Percentiles rank a stretch among this genome's conserved stretches.
These are phyloP conservation scores for Drosophila gunungcola DNA, from an alignment of 1,140 invertebrate species.

Conservation along the genomic window DNA sequence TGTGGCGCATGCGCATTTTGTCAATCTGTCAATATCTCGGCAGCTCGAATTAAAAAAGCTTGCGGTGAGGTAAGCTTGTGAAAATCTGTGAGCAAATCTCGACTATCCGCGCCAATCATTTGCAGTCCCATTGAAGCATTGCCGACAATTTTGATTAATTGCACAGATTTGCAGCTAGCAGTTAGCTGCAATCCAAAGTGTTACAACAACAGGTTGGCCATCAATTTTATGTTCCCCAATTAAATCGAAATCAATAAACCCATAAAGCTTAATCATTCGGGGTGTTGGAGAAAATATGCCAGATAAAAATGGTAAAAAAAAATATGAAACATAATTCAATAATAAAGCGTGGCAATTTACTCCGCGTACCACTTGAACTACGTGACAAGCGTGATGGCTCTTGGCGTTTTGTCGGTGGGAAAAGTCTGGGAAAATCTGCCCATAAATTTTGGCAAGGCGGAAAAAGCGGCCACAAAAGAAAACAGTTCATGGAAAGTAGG, in stretches of 20 bases:
- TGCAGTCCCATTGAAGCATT: conserved; percentile 21
- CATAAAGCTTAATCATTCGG: conserved; percentile 32
- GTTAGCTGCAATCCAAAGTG: conserved; percentile 28
- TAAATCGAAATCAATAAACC: conserved; percentile 54
- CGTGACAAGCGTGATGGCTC: conserved; percentile 66
- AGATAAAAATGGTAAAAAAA: conserved; percentile 17
- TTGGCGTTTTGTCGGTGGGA: conserved; percentile 15
- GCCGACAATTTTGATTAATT: conserved; percentile 55
- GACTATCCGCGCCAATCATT: conserved; percentile 32
- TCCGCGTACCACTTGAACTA: conserved; percentile 45
- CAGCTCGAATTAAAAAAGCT: conserved; percentile 46
- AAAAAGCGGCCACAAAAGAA: conserved; percentile 25
- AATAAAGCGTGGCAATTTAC: conserved; percentile 58
- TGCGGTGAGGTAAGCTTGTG: conserved; percentile 49
- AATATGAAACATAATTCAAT: conserved; percentile 62
- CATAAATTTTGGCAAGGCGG: conserved; percentile 50
- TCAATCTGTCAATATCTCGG: conserved; percentile 58
- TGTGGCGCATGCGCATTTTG: conserved; percentile 46
- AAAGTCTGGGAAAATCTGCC: conserved; percentile 50
- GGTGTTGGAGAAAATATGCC: conserved; percentile 23
- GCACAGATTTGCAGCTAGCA: conserved; percentile 36
- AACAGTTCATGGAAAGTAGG: conserved; percentile 51
- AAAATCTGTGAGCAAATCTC: conserved; percentile 31
- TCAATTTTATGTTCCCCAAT: conserved; percentile 24
- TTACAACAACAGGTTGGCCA: conserved; percentile 43